phyloP scores from a whole-genome alignment of 2,113 vertebrate species.

The Heterotilapia buettikoferi region DNA sequence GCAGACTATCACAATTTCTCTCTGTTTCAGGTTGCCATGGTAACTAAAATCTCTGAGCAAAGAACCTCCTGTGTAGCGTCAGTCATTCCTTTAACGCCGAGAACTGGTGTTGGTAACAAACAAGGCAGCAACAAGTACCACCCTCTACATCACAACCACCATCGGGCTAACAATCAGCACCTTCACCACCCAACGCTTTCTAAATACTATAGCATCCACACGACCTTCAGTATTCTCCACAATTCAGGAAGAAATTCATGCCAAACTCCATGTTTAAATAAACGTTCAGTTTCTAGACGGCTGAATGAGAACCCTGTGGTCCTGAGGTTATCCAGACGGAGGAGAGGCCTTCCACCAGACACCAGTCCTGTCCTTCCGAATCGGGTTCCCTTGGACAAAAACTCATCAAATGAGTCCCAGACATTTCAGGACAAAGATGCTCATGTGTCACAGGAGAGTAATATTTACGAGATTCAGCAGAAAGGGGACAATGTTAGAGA shows the following conservation, averaged over 20 bases:
- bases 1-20: neutral
- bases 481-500: neutral
- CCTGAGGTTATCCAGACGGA: slow-evolving; percentile 45
- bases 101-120: neutral
- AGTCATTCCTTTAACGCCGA: neutral
- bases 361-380: neutral
- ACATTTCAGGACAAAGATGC: neutral
- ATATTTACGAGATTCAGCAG: neutral
- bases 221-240: neutral
- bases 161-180: slow-evolving; percentile 14
- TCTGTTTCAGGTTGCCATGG: slow-evolving; percentile 27
- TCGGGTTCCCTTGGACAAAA: neutral
- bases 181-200: neutral
- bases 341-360: slow-evolving; percentile 53
- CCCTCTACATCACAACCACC: slow-evolving; percentile 9
- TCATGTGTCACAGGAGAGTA: neutral
- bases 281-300: neutral
- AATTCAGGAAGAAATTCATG: slow-evolving; percentile 19
- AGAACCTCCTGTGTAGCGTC: slow-evolving; percentile 1
- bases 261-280: neutral
- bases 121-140: slow-evolving; percentile 5
- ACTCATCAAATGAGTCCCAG: neutral
- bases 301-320: neutral
- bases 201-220: slow-evolving; percentile 7
- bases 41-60: slow-evolving; percentile 1